Evolutionary conservation across 2,888 invertebrate species (phyloP).

Genomic region (Eristalis pertinax): DNA sequence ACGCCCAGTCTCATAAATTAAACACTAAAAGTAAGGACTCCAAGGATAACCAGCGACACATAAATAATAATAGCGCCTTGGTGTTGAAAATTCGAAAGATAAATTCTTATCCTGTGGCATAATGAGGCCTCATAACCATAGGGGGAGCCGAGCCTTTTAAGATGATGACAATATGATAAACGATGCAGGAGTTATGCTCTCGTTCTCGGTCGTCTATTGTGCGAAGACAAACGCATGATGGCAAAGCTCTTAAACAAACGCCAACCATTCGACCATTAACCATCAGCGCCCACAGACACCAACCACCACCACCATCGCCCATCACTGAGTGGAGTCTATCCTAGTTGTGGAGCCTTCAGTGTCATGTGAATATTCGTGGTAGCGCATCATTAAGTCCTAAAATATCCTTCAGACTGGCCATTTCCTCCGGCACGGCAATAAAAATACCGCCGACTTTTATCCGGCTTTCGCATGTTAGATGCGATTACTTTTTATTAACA

Average conservation of each 20-base stretch:
- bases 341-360: neutral
- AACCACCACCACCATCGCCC: neutral
- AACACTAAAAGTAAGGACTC: conserved; percentile 24
- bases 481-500: conserved; percentile 51
- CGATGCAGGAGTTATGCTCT: conserved; percentile 18
- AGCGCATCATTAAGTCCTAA: conserved; percentile 44
- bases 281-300: neutral
- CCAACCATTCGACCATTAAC: neutral
- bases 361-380: conserved; percentile 51
- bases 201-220: neutral
- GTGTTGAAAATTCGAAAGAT: conserved; percentile 36
- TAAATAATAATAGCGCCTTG: conserved; percentile 20
- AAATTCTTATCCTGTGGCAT: conserved; percentile 25
- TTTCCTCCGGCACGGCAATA: conserved; percentile 35
- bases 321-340: neutral
- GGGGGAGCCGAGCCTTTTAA: conserved; percentile 30
- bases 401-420: conserved; percentile 30
- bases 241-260: conserved; percentile 22
- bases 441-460: conserved; percentile 46
- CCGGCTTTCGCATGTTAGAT: conserved; percentile 49
- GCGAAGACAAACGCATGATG: conserved; percentile 23
- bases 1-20: conserved; percentile 4
- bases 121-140: conserved; percentile 35
- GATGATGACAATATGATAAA: conserved; percentile 41
- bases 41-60: conserved; percentile 1